Evolutionary conservation across 2,797 vertebrate genomes (phyloP).

Genomic region (Channa striata): DNA sequence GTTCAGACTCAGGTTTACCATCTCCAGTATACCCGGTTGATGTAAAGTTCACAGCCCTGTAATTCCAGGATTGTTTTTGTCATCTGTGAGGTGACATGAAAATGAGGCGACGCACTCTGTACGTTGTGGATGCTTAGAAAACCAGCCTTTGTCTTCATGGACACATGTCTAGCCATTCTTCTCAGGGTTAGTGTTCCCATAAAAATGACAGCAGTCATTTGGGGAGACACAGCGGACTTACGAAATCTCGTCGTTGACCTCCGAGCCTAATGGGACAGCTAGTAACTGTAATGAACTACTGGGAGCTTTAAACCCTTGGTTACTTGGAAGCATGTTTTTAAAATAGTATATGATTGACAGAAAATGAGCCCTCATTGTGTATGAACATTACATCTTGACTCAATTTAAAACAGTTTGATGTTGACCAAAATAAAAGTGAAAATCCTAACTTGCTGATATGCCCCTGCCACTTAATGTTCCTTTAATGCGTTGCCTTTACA

Average conservation of each 20-base stretch:
- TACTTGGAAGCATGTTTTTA: slow-evolving; percentile 22
- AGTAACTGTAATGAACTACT: no score
- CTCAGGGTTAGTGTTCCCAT: slow-evolving; percentile 28
- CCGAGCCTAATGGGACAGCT: slow-evolving; percentile 25
- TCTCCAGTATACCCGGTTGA: slow-evolving; percentile 1
- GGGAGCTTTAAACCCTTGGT: slow-evolving; percentile 9
- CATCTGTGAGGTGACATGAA: slow-evolving; percentile 33
- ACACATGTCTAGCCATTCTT: slow-evolving; percentile 33
- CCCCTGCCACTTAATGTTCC: background rate
- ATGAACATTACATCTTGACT: background rate
- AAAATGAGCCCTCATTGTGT: background rate
- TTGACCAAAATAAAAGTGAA: slow-evolving; percentile 14
- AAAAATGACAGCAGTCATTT: slow-evolving; percentile 67
- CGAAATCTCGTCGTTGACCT: slow-evolving; percentile 47
- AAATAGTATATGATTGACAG: slow-evolving; percentile 5
- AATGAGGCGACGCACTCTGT: slow-evolving; percentile 15
- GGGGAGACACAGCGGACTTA: slow-evolving; percentile 34
- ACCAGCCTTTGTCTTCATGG: slow-evolving; percentile 34
- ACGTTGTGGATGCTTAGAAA: slow-evolving; percentile 15
- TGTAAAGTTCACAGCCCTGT: background rate
- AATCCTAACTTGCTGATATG: background rate
- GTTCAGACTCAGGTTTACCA: no score
- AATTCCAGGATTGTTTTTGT: slow-evolving; percentile 13
- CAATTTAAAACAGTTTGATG: slow-evolving; percentile 7
- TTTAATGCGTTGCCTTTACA: slow-evolving; percentile 31